phyloP scores from a whole-genome alignment of 2,888 invertebrate species.

The Nebria brevicollis region DNA sequence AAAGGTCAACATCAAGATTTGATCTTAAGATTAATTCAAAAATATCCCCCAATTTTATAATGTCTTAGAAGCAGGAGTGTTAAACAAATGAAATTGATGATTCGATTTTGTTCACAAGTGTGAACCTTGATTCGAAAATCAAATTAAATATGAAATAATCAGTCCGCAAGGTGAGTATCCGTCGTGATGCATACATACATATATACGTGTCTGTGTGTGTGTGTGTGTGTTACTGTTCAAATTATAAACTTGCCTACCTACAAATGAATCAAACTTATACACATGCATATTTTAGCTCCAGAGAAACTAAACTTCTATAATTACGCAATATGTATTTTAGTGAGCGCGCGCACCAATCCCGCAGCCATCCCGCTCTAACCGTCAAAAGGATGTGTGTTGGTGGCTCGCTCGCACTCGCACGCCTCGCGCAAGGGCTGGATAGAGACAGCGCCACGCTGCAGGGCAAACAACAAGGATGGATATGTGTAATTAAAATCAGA shows the following conservation, averaged over 20 bases:
- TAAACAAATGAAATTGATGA: too few relatives aligned
- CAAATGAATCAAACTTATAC: conserved; percentile 44
- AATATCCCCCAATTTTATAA: too few relatives aligned
- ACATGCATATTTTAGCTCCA: conserved; percentile 38
- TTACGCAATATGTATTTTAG: conserved; percentile 44
- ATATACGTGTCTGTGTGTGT: neutral
- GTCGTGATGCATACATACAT: too few relatives aligned
- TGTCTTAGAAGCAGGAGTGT: too few relatives aligned
- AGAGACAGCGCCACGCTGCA: neutral
- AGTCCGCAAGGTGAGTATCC: conserved; percentile 15
- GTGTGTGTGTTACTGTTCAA: conserved; percentile 42
- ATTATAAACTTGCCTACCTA: conserved; percentile 37
- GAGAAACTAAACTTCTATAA: conserved; percentile 38
- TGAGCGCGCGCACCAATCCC: conserved; percentile 17
- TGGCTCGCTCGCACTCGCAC: neutral
- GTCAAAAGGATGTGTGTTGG: conserved; percentile 2
- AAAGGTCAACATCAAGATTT: too few relatives aligned
- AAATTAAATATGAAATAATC: conserved; percentile 32
- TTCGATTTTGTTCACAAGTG: too few relatives aligned
- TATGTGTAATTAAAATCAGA: conserved; percentile 58
- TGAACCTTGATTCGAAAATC: conserved; percentile 17
- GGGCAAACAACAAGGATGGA: conserved; percentile 54
- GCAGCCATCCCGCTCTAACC: neutral
- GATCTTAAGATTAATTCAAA: too few relatives aligned
- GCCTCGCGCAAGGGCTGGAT: neutral